Conservation (phyloP, 2,888 invertebrate genomes). For the Epirrhoe tristata region DNA sequence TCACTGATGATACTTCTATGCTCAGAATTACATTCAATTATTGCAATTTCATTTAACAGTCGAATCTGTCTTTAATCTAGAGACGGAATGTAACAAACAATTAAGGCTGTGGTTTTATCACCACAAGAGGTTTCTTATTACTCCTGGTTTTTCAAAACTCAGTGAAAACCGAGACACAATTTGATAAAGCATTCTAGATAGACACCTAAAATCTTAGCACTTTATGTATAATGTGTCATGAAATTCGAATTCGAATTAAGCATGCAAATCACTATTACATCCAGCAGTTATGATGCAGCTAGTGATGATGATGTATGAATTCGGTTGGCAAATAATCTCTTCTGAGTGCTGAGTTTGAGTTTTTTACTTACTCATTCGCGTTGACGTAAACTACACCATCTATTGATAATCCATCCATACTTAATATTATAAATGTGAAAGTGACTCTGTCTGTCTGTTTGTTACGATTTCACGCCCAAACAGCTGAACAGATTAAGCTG, state of each 20-base stretch:
- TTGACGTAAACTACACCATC: no score
- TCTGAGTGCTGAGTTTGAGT: not conserved
- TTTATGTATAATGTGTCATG: not conserved
- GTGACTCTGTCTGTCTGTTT: no score
- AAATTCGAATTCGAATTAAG: not conserved
- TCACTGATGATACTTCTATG: not conserved
- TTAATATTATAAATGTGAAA: no score
- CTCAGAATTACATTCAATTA: not conserved
- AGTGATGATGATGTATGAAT: not conserved
- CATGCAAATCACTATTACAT: not conserved
- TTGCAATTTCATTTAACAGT: not conserved
- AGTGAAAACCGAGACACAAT: no score
- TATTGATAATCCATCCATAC: no score
- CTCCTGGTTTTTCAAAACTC: not conserved
- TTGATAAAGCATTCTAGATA: not conserved
- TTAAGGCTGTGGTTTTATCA: not conserved
- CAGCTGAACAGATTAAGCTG: no score
- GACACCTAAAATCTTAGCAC: not conserved
- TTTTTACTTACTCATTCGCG: no score
- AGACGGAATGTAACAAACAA: not conserved
- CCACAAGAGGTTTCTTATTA: not conserved
- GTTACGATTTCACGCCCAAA: no score
- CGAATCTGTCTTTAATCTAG: not conserved
- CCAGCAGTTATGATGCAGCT: not conserved
- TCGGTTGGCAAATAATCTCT: not conserved